These are phyloP conservation scores for Diceros bicornis DNA, from an alignment of 2,797 vertebrate species.

Conservation along the genomic window DNA sequence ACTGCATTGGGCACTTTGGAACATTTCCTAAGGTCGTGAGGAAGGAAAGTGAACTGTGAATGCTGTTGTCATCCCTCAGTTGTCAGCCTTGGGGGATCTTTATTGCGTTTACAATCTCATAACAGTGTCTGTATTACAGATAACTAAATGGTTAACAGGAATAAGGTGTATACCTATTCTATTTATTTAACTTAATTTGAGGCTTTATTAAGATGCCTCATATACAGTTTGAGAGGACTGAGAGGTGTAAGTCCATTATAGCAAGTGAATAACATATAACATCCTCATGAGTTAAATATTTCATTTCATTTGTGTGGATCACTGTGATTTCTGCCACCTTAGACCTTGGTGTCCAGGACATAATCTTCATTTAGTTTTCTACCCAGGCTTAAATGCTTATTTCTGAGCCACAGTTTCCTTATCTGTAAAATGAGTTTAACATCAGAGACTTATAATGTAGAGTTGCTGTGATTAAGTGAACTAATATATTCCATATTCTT, in stretches of 20 bases:
- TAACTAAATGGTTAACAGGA: neutral
- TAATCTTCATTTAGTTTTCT: neutral
- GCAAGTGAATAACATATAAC: neutral
- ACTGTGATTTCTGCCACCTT: neutral
- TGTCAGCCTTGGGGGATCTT: neutral
- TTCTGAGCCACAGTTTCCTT: neutral
- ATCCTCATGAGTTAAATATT: neutral
- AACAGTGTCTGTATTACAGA: neutral
- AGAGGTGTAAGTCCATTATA: neutral
- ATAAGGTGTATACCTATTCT: neutral
- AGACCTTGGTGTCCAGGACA: neutral
- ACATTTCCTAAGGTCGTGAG: neutral
- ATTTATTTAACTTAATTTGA: neutral
- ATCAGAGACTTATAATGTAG: neutral
- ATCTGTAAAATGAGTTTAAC: neutral
- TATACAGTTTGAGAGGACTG: neutral
- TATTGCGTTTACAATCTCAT: neutral
- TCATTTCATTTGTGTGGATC: neutral
- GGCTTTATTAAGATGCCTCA: neutral
- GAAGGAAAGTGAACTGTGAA: neutral
- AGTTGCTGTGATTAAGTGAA: neutral
- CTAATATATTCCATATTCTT: neutral
- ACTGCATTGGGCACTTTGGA: rapidly evolving
- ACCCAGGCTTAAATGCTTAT: neutral
- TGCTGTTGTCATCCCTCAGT: neutral